Percentiles rank a stretch among this genome's conserved stretches.
phyloP scores from a whole-genome alignment of 2,888 invertebrate species.

The Drepanosiphum platanoidis region DNA sequence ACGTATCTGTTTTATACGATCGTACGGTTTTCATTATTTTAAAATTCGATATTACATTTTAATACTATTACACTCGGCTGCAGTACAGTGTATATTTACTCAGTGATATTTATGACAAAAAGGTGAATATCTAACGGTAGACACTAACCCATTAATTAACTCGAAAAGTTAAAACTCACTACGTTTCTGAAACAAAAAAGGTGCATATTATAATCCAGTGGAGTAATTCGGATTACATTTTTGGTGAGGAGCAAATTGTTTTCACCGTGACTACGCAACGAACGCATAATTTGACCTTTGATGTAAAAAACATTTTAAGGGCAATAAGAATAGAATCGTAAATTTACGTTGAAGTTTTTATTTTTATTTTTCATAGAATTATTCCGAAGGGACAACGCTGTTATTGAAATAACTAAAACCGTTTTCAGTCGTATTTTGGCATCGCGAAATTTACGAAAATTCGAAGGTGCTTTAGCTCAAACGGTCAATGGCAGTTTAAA shows the following conservation, averaged over 20 bases:
- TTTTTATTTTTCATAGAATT: background rate
- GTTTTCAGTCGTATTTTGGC: background rate
- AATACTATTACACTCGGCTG: background rate
- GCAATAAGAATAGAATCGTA: background rate
- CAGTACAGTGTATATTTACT: background rate
- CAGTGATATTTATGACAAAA: background rate
- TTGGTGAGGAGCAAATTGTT: background rate
- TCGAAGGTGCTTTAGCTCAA: too few relatives aligned
- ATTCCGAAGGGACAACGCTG: background rate
- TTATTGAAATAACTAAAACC: background rate
- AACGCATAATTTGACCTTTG: background rate
- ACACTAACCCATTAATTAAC: background rate
- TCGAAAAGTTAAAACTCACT: background rate
- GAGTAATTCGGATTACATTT: background rate
- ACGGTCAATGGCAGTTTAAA: too few relatives aligned
- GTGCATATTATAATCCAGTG: background rate
- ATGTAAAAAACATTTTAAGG: background rate
- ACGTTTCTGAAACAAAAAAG: background rate
- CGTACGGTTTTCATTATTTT: background rate
- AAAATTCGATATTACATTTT: background rate
- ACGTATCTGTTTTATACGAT: too few relatives aligned
- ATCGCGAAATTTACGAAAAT: background rate
- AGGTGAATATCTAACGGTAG: background rate
- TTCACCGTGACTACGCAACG: background rate
- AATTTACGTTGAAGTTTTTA: background rate